Evolutionary conservation across 2,888 invertebrate genomes (phyloP).

Genomic region (Pseudeuparius sepicola): DNA sequence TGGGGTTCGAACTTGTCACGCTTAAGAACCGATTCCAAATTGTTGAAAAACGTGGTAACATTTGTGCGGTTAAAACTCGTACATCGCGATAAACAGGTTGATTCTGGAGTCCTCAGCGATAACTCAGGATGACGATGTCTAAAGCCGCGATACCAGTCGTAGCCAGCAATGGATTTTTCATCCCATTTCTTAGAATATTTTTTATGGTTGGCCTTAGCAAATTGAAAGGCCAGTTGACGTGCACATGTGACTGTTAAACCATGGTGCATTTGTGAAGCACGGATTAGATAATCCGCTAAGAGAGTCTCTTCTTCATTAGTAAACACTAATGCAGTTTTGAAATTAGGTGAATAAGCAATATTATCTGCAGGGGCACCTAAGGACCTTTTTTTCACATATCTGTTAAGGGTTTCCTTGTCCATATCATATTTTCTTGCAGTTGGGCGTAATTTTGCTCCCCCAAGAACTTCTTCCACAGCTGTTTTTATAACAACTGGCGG

Average conservation of each 20-base stretch:
- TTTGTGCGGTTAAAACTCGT: conserved; percentile 27
- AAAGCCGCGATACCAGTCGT: conserved; percentile 5
- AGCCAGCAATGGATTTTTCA: conserved; percentile 5
- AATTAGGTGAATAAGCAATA: no score
- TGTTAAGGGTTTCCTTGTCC: no score
- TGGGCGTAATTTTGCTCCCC: conserved; percentile 3
- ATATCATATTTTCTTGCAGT: conserved; percentile 5
- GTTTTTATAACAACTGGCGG: no score
- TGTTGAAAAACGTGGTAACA: conserved; percentile 25
- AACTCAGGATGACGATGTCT: conserved; percentile 24
- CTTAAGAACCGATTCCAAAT: conserved; percentile 19
- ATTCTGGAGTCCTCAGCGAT: conserved; percentile 28
- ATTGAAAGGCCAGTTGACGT: conserved; percentile 10
- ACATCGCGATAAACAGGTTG: conserved; percentile 26
- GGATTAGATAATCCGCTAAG: conserved; percentile 4
- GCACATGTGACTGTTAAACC: conserved; percentile 8
- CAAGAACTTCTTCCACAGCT: conserved; percentile 4
- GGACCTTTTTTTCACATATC: no score
- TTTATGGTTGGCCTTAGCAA: conserved; percentile 11
- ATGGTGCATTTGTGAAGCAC: conserved; percentile 7
- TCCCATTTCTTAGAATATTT: conserved; percentile 5
- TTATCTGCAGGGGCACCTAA: no score
- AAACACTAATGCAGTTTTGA: no score
- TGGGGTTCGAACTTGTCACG: conserved; percentile 13
- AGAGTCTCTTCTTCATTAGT: no score